Conservation (phyloP, 2,797 vertebrate species). For the Lepus townsendii region DNA sequence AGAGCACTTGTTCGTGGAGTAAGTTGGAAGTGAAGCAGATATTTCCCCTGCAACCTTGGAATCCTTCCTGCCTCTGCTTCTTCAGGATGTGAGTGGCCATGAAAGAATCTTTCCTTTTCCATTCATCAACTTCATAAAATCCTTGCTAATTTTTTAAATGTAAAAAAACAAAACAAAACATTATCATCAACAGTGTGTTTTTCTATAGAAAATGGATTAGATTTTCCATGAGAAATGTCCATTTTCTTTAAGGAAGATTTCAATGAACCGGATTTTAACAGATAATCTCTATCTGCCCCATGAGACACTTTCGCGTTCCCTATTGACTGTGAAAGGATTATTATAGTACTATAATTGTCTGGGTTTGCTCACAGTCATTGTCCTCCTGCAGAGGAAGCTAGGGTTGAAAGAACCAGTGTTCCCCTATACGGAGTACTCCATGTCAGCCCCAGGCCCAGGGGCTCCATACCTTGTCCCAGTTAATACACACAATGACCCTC, state of each 20-base stretch:
- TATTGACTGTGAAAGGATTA: conserved; percentile 54
- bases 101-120: not conserved
- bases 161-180: conserved; percentile 24
- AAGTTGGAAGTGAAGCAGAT: not conserved
- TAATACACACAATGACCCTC: not conserved
- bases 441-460: not conserved
- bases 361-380: conserved; percentile 39
- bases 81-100: not conserved
- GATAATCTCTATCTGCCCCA: not conserved
- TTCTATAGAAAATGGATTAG: conserved; percentile 49
- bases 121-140: conserved; percentile 34
- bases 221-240: conserved; percentile 29
- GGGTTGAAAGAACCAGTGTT: not conserved
- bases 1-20: not conserved
- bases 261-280: conserved; percentile 19
- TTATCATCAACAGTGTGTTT: conserved; percentile 50
- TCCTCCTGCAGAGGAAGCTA: conserved; percentile 45
- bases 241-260: conserved; percentile 46
- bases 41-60: not conserved
- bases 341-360: not conserved
- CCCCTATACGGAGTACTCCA: not conserved
- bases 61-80: not conserved
- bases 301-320: conserved; percentile 35
- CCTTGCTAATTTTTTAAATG: conserved; percentile 28
- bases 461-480: not conserved